Evolutionary conservation across 2,888 invertebrate genomes (phyloP).

Genomic region (Chorisops tibialis): DNA sequence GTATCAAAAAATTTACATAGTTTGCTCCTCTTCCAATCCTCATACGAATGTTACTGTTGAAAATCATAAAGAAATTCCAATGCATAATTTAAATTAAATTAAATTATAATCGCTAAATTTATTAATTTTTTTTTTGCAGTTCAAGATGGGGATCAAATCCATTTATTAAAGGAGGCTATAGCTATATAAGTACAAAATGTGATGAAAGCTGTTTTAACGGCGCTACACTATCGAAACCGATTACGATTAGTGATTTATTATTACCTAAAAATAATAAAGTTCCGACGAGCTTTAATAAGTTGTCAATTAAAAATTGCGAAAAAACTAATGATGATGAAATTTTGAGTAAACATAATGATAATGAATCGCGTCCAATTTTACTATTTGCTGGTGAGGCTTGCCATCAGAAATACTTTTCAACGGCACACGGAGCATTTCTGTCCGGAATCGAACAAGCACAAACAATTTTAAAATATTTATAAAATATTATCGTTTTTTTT

Average conservation of each 20-base stretch:
- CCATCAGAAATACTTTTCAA: slow-evolving; percentile 59
- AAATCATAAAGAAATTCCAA: slow-evolving; percentile 10
- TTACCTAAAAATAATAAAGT: neutral
- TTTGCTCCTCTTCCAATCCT: no score
- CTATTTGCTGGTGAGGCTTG: slow-evolving; percentile 66
- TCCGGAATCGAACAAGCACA: slow-evolving; percentile 55
- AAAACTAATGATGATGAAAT: neutral
- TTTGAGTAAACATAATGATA: neutral
- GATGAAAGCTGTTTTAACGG: slow-evolving; percentile 45
- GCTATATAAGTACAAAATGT: slow-evolving; percentile 56
- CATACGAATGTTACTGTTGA: no score
- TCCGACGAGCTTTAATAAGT: neutral
- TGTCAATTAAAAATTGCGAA: neutral
- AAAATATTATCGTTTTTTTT: neutral
- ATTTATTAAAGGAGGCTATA: slow-evolving; percentile 59
- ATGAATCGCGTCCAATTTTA: slow-evolving; percentile 50
- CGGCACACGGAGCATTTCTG: slow-evolving; percentile 65
- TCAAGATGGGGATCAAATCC: slow-evolving; percentile 59
- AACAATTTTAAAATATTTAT: slow-evolving; percentile 22
- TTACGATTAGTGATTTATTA: slow-evolving; percentile 38
- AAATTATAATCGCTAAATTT: slow-evolving; percentile 2
- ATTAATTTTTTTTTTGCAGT: slow-evolving; percentile 42
- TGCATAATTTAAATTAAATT: neutral
- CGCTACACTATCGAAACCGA: slow-evolving; percentile 50
- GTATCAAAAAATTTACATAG: no score